These are phyloP conservation scores for Heterohyrax brucei DNA, from an alignment of 2,797 vertebrate species.

Conservation along the genomic window DNA sequence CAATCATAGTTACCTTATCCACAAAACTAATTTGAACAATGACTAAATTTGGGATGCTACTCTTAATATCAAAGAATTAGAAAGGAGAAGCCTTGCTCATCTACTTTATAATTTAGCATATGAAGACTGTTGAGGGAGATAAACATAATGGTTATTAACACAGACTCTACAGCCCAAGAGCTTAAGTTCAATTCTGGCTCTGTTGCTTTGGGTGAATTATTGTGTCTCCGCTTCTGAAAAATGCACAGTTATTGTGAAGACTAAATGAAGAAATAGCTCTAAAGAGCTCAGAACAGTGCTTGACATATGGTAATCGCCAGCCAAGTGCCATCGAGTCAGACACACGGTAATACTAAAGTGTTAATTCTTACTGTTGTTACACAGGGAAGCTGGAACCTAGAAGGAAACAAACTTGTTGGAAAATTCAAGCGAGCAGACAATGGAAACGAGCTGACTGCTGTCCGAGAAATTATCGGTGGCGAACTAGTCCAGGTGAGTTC, in stretches of 20 bases:
- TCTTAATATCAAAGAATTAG: neutral
- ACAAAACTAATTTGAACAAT: neutral
- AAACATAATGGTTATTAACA: neutral
- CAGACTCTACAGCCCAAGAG: too few species aligned
- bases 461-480: conserved; percentile 91
- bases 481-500: conserved; percentile 95
- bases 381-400: conserved; percentile 94
- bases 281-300: neutral
- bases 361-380: neutral
- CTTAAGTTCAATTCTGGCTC: neutral
- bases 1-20: neutral
- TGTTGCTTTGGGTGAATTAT: neutral
- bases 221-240: neutral
- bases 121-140: neutral
- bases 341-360: too few species aligned
- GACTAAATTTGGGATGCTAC: neutral
- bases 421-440: conserved; percentile 95
- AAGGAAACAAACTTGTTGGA: conserved; percentile 93
- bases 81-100: neutral
- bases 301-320: neutral
- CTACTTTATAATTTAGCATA: neutral
- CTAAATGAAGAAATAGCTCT: neutral
- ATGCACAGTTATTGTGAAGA: neutral
- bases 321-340: too few species aligned
- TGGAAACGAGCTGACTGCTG: conserved; percentile 92